Percentiles rank a stretch among this genome's conserved stretches.
phyloP scores from a whole-genome alignment of 2,888 invertebrate species.

The Busseola fusca region DNA sequence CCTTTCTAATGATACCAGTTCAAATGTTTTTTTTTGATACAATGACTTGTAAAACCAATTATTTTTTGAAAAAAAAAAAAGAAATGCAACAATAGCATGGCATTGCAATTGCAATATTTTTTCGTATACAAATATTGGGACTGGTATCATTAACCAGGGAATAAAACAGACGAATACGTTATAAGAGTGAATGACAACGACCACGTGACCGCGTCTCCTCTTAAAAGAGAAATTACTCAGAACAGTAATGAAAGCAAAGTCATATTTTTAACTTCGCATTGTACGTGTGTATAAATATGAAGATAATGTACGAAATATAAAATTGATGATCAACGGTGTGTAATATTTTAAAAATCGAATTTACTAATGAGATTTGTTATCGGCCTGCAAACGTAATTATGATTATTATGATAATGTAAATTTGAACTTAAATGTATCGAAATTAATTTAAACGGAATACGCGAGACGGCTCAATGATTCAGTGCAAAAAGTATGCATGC shows the following conservation, averaged over 20 bases:
- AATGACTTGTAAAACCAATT: no score
- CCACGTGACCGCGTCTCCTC: not conserved
- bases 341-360: conserved; percentile 34
- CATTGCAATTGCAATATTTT: no score
- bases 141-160: not conserved
- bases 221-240: conserved; percentile 12
- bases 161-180: not conserved
- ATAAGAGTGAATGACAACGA: no score
- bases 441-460: conserved; percentile 16
- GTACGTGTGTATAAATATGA: conserved; percentile 24
- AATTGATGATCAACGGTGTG: conserved; percentile 6
- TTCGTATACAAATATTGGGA: not conserved
- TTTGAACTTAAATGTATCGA: conserved; percentile 24
- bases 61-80: no score
- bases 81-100: no score
- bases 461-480: conserved; percentile 13
- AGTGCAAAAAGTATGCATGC: conserved; percentile 1
- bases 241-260: conserved; percentile 8
- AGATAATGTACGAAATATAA: conserved; percentile 15
- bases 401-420: conserved; percentile 20
- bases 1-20: not conserved
- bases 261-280: conserved; percentile 26
- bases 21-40: not conserved
- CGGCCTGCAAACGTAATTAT: conserved; percentile 39
- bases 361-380: conserved; percentile 43